Base-by-base conservation (phyloP, 2,888 invertebrate species). In the Orthosia gothica region DNA sequence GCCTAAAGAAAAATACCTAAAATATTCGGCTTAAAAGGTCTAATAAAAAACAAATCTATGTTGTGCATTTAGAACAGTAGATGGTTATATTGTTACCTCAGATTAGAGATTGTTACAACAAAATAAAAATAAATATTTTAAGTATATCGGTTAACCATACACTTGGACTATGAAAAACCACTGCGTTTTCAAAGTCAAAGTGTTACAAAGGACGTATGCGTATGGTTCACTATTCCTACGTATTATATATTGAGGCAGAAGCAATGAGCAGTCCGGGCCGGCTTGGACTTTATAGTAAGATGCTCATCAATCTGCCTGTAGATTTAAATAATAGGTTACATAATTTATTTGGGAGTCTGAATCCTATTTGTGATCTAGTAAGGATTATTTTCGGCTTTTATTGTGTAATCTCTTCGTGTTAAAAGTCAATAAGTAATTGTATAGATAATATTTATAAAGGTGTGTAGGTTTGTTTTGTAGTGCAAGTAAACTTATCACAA, bases 351-450 rank as follows among this genome's bases (percentile, higher is more conserved):
- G 57, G 83, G 86, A 78, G 87, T 86, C 18, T 67, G 47, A 87
- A 87, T 87, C 84, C 86, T 62, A 52, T 70, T 76, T 79, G 78
- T 85, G 85, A 85, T 77, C 49, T 76, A 75, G 45, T 66, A 65
- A 70, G 69, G 58, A 57, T 79, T 75, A 70, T 81, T 81, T 74
- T 57, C 12, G 32, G 72, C 65, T 79, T 73, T 23, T 74, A 78
- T 52, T 11, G 32, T 79, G 74, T 86, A 85, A 87, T 86, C 87
- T 87, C 85, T 75, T 76, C 59, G 50, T 81, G 54, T 70, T 75
- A 59, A 63, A 71, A 80, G 32, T 82, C n/a, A 78, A 57, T 59
- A 59, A 62, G 52, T 23, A 45, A 52, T 52, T 74, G 50, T 82
- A 55, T 57, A 64, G 65, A 59, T 47, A 13, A 74, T 61, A 50